A percentile compares a stretch with the other conserved stretches of the same genome.
These are phyloP conservation scores for Palythoa caribaeorum DNA, from an alignment of 92 coral and sea anemone species.

Conservation along the genomic window DNA sequence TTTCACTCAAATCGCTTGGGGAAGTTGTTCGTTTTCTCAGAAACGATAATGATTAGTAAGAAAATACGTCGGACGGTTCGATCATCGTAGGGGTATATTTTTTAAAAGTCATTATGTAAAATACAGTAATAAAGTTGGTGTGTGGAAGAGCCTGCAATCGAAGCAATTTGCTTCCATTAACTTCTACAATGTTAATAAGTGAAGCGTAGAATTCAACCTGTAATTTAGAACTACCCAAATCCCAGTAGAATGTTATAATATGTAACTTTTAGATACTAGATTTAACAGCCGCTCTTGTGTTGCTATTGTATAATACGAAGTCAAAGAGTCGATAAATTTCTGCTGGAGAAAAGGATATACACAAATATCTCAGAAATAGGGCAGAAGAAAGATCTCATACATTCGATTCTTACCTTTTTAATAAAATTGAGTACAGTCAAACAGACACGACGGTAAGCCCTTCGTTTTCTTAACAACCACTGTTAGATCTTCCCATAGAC, in stretches of 20 bases:
- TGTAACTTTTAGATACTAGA: neutral
- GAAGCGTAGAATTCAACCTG: slow-evolving; percentile 19
- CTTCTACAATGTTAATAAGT: neutral
- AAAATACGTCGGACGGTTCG: neutral
- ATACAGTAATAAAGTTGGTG: neutral
- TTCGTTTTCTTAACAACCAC: neutral
- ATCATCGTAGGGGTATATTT: neutral
- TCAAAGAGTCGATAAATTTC: neutral
- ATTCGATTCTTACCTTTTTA: neutral
- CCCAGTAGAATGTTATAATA: neutral
- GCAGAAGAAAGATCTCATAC: neutral
- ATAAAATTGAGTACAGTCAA: neutral
- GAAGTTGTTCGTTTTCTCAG: neutral
- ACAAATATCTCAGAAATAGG: neutral
- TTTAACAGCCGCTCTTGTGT: neutral
- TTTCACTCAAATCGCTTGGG: neutral
- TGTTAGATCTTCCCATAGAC: neutral
- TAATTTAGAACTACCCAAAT: slow-evolving; percentile 3
- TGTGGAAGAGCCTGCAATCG: neutral
- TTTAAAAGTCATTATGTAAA: neutral
- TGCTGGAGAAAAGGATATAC: too few species aligned
- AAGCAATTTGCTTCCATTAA: slow-evolving; percentile 11
- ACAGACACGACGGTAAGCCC: neutral
- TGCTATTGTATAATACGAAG: neutral
- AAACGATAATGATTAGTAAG: neutral